Evolutionary conservation across 2,888 invertebrate genomes (phyloP), one percentile per base, ranked within the genome.

Genomic region (Rutpela maculata): DNA sequence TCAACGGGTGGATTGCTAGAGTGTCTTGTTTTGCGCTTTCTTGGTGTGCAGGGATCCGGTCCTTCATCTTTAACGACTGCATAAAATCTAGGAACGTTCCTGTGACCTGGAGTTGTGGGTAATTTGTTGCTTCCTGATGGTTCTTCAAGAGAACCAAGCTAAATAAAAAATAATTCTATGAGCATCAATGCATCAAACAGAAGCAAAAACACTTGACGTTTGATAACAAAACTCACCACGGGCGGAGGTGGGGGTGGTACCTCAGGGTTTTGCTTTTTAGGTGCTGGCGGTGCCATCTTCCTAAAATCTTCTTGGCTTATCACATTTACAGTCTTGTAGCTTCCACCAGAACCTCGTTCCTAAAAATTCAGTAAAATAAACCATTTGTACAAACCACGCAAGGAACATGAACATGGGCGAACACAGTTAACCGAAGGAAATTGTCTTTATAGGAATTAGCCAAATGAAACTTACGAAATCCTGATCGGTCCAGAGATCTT

Each of bases 1-100:
- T 98, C 98, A 78, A 96, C 94, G 0, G 98, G 98, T 63, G 98
- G 98, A 91, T 99, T 98, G 83, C 93, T 95, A 85, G 95, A 96
- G 90, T 98, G 97, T n/a, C 96, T 92, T 2, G 97, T 97, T 91
- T 98, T 98, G 84, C 96, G 93, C 89, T 98, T 97, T 26, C 96
- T 92, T 0, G 95, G 95, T 1, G 94, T 94, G 80, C 92, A 91
- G 12, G 93, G 93, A 91, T 94, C 94, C 7, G 91, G 91, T 26
- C 78, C 80, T 18, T 91, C 90, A 86, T 97, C 96, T 90, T 98
- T 98, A 80, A 95, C 95, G 9, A 98, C 98, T 0, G 98, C 98
- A 90, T 98, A 99, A 92, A 99, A 99, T 73, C 98, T 92, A 9
- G 96, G 94, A 22, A 95, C 95, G 82, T 94, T 93, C 4, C 94